Percentiles rank a stretch among this genome's conserved stretches.
Conservation (phyloP, 2,888 invertebrate genomes). For the Pteria penguin region DNA sequence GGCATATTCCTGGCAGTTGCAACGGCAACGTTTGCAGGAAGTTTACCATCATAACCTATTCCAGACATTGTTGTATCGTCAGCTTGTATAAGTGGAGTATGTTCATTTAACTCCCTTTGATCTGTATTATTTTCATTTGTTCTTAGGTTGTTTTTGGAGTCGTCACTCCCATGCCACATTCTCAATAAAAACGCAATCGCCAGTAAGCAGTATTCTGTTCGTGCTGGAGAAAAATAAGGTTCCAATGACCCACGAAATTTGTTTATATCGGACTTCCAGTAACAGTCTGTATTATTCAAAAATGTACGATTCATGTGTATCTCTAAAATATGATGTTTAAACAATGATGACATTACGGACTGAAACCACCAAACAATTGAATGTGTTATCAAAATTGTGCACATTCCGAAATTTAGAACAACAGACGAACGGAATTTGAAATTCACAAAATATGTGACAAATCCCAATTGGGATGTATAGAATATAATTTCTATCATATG, state of each 20-base stretch:
- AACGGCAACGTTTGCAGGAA: neutral
- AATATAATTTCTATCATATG: slow-evolving; percentile 19
- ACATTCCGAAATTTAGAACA: slow-evolving; percentile 14
- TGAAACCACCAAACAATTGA: slow-evolving; percentile 13
- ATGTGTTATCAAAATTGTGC: slow-evolving; percentile 2
- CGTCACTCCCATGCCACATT: slow-evolving; percentile 2
- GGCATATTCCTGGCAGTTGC: no score
- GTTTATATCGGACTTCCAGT: slow-evolving; percentile 5
- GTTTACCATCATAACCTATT: neutral
- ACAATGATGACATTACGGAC: slow-evolving; percentile 1
- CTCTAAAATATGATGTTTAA: neutral
- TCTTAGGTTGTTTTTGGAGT: neutral
- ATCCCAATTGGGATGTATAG: slow-evolving; percentile 12
- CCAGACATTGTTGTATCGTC: neutral
- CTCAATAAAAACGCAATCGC: slow-evolving; percentile 12
- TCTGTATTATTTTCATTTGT: no score
- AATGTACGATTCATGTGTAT: neutral
- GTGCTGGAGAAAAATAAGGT: neutral
- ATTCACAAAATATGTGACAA: slow-evolving; percentile 2
- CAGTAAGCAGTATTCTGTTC: slow-evolving; percentile 19
- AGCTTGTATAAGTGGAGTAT: neutral
- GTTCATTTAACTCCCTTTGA: no score
- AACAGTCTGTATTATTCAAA: neutral
- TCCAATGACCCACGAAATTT: neutral
- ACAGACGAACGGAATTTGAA: slow-evolving; percentile 6